Percentiles rank a stretch among this genome's conserved stretches.
phyloP scores from a whole-genome alignment of 2,888 invertebrate genomes.

The Stenotaenia linearis region DNA sequence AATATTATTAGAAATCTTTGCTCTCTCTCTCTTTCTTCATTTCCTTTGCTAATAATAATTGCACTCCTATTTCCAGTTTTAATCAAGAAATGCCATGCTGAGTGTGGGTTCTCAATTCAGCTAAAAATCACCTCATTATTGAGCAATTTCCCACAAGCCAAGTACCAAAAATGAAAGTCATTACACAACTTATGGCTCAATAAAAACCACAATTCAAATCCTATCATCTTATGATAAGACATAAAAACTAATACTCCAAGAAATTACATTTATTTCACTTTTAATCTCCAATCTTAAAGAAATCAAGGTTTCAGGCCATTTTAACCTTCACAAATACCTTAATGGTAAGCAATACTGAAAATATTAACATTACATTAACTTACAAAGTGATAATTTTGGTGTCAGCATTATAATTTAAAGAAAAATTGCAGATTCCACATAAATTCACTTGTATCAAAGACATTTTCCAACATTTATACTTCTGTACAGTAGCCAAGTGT shows the following conservation, averaged over 20 bases:
- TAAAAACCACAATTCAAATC: conserved; percentile 11
- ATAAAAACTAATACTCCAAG: background rate
- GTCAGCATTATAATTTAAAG: background rate
- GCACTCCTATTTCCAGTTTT: background rate
- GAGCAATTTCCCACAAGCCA: conserved; percentile 19
- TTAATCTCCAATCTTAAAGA: background rate
- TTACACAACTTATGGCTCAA: conserved; percentile 11
- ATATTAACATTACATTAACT: no score
- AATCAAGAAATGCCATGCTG: conserved; percentile 19
- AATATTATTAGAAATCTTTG: background rate
- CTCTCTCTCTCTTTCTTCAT: background rate
- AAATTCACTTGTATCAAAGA: no score
- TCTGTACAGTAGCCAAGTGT: background rate
- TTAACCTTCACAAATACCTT: no score
- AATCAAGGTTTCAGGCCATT: no score
- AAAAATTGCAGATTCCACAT: background rate
- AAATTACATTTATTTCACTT: background rate
- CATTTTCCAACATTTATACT: no score
- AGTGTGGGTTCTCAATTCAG: background rate
- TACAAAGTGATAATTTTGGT: no score
- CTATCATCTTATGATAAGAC: conserved; percentile 6
- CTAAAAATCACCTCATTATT: conserved; percentile 15
- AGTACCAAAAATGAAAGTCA: conserved; percentile 12
- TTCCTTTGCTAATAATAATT: background rate
- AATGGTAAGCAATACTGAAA: no score